Evolutionary conservation across 2,113 vertebrate genomes (phyloP), one percentile per base, ranked within the genome.

Genomic region (Pachycephala philippinensis): DNA sequence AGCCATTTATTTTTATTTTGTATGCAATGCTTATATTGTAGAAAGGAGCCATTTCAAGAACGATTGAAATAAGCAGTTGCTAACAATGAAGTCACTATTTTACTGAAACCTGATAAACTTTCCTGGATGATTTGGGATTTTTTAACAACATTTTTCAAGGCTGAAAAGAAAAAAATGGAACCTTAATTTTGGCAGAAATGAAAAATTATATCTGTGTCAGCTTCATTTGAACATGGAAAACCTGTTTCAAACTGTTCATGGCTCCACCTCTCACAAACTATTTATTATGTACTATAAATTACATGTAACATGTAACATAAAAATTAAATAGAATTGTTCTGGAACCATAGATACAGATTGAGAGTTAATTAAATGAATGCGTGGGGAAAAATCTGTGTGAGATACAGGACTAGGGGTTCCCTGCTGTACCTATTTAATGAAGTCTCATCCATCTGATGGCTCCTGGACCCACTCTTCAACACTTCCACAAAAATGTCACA

Each of bases 81-180:
- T 98, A 97, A 98, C 97, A 98, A 97, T 96, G 97, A 97, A 98
- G 96, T 97, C 97, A 97, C 94, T 98, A 95, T 98, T 98, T 98
- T 97, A 96, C 97, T 97, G 97, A 97, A 98, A 98, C 94, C 79
- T 94, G 97, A 97, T 98, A 94, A 98, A 97, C 94, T 97, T 98
- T 96, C 72, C 76, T 90, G 94, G 91, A 97, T 97, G 96, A 98
- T 97, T 96, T 98, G 83, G 66, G 40, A 93, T 92, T 97, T 96
- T 97, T 97, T 89, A 97, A 97, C 93, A 97, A 92, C 92, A 94
- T 95, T 97, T 98, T 98, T 98, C 71, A 89, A 93, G 84, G 45
- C 74, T 95, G 87, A 92, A 94, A 95, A 94, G 61, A 81, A 89
- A 87, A 74, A 79, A 81, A 33, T 75, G 59, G 81, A 96, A 94